phyloP scores from a whole-genome alignment of 2,888 invertebrate species.

The Hypolimnas misippus region DNA sequence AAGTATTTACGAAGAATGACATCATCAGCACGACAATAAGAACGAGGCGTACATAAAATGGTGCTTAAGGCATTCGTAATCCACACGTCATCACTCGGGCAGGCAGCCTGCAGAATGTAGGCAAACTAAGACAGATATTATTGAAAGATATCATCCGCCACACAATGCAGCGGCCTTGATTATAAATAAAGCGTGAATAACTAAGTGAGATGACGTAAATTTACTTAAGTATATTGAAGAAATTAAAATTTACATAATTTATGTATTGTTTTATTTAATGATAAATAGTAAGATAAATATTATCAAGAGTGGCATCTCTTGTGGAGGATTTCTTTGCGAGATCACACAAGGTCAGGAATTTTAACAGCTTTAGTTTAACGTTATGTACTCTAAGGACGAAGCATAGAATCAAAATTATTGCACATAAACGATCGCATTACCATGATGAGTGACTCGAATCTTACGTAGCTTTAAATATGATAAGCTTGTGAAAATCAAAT shows the following conservation, averaged over 20 bases:
- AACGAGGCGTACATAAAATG: conserved; percentile 31
- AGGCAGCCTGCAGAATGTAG: conserved; percentile 12
- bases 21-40: conserved; percentile 27
- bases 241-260: neutral
- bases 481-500: too few species aligned
- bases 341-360: too few species aligned
- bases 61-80: conserved; percentile 29
- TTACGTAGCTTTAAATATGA: too few species aligned
- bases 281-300: neutral
- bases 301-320: neutral
- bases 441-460: too few species aligned
- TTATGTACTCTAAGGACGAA: too few species aligned
- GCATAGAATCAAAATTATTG: too few species aligned
- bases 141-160: conserved; percentile 5
- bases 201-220: too few species aligned
- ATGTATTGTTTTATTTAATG: neutral
- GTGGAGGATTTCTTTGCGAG: too few species aligned
- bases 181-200: neutral
- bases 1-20: conserved; percentile 31
- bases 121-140: conserved; percentile 2
- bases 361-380: too few species aligned
- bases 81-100: conserved; percentile 21
- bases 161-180: neutral
- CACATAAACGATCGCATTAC: too few species aligned
- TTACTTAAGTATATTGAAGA: neutral